Conservation (phyloP, 1,140 invertebrate species). For the Callitettix versicolor region DNA sequence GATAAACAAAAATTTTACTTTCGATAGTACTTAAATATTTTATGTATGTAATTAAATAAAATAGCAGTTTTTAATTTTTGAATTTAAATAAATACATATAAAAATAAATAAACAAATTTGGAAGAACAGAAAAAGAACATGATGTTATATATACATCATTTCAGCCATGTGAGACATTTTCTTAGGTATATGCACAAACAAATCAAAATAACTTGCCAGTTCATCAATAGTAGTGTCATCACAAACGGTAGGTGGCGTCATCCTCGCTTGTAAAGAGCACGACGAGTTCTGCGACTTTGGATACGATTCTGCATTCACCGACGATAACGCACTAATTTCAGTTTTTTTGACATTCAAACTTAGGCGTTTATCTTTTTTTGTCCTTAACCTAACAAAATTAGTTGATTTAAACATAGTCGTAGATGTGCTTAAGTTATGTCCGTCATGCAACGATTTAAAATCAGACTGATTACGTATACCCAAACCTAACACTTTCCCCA, state of each 20-base stretch:
- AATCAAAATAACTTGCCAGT: conserved; percentile 85
- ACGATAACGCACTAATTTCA: background rate
- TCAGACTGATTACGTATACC: background rate
- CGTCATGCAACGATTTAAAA: background rate
- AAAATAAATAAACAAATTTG: too few species aligned
- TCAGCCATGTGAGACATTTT: conserved; percentile 94
- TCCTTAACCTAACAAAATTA: background rate
- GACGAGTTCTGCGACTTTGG: conserved; percentile 13
- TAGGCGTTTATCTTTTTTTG: background rate
- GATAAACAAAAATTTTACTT: too few species aligned
- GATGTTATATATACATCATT: conserved; percentile 85
- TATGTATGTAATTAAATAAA: too few species aligned
- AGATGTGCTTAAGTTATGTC: background rate
- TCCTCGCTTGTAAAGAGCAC: conserved; percentile 42
- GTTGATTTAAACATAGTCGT: background rate
- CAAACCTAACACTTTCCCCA: conserved; percentile 5
- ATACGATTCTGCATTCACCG: too few species aligned
- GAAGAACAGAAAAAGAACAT: too few species aligned
- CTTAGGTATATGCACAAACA: conserved; percentile 86
- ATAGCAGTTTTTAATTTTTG: too few species aligned
- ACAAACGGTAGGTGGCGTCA: conserved; percentile 45
- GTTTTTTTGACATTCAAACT: background rate
- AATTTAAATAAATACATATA: too few species aligned
- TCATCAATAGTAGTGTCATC: conserved; percentile 74
- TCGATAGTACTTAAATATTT: too few species aligned